phyloP scores from a whole-genome alignment of 2,888 invertebrate species.

The Bellardia pandia region DNA sequence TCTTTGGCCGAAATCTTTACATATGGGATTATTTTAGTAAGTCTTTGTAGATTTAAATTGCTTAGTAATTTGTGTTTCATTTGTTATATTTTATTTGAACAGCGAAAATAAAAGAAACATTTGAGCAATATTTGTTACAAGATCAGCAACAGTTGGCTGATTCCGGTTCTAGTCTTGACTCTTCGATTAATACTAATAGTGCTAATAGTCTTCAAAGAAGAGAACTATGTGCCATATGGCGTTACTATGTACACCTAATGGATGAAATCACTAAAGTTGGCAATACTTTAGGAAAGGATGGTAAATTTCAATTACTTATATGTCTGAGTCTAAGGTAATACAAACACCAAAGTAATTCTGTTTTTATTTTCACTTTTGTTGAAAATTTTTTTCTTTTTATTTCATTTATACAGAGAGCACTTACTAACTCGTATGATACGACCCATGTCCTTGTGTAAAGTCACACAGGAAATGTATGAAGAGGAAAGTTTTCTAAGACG shows the following conservation, averaged over 20 bases:
- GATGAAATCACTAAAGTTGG: constrained; percentile 94
- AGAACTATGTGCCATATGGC: constrained; percentile 90
- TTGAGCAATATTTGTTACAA: constrained; percentile 87
- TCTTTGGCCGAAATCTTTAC: constrained; percentile 97
- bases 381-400: constrained; percentile 1
- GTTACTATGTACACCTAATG: constrained; percentile 94
- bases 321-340: constrained; percentile 95
- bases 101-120: constrained; percentile 88
- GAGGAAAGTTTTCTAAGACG: constrained; percentile 97
- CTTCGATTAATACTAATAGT: constrained; percentile 78
- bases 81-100: constrained; percentile 19
- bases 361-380: background rate
- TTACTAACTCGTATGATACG: constrained; percentile 95
- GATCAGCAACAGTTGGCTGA: constrained; percentile 78
- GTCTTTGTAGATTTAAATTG: constrained; percentile 75
- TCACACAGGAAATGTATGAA: constrained; percentile 97
- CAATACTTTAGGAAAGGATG: constrained; percentile 94
- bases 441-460: constrained; percentile 95
- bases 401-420: constrained; percentile 88
- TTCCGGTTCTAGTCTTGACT: constrained; percentile 80
- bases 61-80: background rate
- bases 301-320: constrained; percentile 98
- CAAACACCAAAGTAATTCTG: background rate
- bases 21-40: constrained; percentile 99
- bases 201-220: constrained; percentile 81